A percentile compares a stretch with the other conserved stretches of the same genome.
These are phyloP conservation scores for Troides helena DNA, from an alignment of 2,888 invertebrate species.

Conservation along the genomic window DNA sequence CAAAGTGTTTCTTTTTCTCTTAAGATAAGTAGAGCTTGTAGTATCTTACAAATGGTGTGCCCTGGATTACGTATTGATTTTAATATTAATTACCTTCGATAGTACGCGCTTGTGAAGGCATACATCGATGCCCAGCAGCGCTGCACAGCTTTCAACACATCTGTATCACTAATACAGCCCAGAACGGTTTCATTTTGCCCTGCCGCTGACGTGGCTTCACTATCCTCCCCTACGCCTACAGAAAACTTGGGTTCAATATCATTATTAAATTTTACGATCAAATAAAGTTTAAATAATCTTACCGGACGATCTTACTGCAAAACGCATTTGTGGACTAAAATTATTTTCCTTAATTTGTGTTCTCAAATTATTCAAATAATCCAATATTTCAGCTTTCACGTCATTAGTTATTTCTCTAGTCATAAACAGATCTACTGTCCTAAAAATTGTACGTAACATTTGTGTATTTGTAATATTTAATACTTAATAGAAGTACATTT, in stretches of 20 bases:
- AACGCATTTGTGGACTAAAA: constrained; percentile 58
- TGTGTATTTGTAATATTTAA: not conserved
- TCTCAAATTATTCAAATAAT: constrained; percentile 52
- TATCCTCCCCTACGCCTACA: constrained; percentile 88
- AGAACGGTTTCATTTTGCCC: constrained; percentile 91
- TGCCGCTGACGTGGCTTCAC: constrained; percentile 88
- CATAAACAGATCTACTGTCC: constrained; percentile 66
- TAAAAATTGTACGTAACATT: constrained; percentile 40
- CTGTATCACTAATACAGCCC: constrained; percentile 79
- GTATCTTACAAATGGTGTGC: too few species aligned
- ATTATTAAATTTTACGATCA: not conserved
- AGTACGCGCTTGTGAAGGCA: constrained; percentile 87
- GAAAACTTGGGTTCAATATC: not conserved
- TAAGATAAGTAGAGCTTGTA: too few species aligned
- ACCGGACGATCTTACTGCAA: constrained; percentile 84
- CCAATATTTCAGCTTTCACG: constrained; percentile 58
- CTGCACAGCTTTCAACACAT: constrained; percentile 80
- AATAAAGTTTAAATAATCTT: constrained; percentile 19
- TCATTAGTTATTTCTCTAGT: constrained; percentile 58
- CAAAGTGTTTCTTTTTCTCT: too few species aligned
- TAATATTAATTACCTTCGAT: constrained; percentile 82
- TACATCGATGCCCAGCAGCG: constrained; percentile 92
- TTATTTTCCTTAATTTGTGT: constrained; percentile 48
- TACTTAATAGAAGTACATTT: not conserved
- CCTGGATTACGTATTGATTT: not conserved